phyloP scores from a whole-genome alignment of 1,140 invertebrate genomes.

The Halyomorpha halys region DNA sequence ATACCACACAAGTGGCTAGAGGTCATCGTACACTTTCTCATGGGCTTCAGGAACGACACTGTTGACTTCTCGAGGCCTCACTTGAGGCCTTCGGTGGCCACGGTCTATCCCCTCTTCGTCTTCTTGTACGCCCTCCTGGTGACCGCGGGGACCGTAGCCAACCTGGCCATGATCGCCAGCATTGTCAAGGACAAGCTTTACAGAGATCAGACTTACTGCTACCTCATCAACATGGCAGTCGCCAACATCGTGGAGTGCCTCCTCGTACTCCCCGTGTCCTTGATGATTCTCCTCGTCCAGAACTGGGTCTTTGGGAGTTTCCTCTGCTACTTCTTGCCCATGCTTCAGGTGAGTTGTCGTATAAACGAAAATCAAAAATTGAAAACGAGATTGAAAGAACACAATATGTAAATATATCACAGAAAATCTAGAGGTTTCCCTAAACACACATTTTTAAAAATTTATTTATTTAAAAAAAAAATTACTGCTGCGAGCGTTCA shows the following conservation, averaged over 20 bases:
- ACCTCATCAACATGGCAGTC: constrained; percentile 54
- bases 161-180: constrained; percentile 47
- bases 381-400: too few species aligned
- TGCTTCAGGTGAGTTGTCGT: constrained; percentile 51
- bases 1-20: constrained; percentile 33
- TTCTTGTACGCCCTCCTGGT: constrained; percentile 50
- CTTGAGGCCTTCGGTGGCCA: constrained; percentile 39
- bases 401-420: too few species aligned
- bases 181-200: constrained; percentile 48
- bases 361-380: too few species aligned
- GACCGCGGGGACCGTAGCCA: constrained; percentile 45
- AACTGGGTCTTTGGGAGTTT: constrained; percentile 67
- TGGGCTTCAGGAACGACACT: constrained; percentile 35
- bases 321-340: constrained; percentile 61
- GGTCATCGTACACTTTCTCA: constrained; percentile 32
- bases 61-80: constrained; percentile 38
- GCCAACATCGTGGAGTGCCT: constrained; percentile 57
- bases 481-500: too few species aligned
- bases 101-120: constrained; percentile 51
- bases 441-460: too few species aligned
- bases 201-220: constrained; percentile 52
- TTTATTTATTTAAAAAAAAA: too few species aligned
- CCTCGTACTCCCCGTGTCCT: constrained; percentile 52
- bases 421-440: too few species aligned
- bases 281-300: constrained; percentile 55